phyloP scores from a whole-genome alignment of 2,888 invertebrate genomes.

The Ryuthela nishihirai region DNA sequence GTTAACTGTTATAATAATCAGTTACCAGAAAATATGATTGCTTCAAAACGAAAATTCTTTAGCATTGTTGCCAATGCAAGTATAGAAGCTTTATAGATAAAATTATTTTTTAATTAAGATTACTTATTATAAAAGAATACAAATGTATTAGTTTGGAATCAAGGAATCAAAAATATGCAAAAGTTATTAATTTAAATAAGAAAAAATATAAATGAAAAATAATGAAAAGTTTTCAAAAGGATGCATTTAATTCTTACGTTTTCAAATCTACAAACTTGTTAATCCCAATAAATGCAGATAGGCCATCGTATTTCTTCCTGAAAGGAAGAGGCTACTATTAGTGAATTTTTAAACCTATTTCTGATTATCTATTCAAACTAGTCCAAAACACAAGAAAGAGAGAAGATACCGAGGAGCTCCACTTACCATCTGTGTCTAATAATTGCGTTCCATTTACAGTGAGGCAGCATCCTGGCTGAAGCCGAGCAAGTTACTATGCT shows the following conservation, averaged over 20 bases:
- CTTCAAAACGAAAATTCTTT: no score
- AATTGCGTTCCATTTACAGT: background rate
- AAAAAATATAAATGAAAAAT: slow-evolving; percentile 30
- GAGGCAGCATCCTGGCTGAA: no score
- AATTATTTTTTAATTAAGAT: no score
- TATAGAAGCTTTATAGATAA: no score
- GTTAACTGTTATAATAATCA: no score
- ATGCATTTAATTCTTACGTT: slow-evolving; percentile 39
- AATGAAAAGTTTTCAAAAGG: slow-evolving; percentile 30
- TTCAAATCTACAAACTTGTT: slow-evolving; percentile 38
- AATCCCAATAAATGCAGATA: slow-evolving; percentile 36
- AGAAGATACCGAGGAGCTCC: slow-evolving; percentile 30
- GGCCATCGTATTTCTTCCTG: slow-evolving; percentile 38
- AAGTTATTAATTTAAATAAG: slow-evolving; percentile 3
- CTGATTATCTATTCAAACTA: slow-evolving; percentile 29
- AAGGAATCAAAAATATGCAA: no score
- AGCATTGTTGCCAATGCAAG: no score
- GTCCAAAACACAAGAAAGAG: slow-evolving; percentile 37
- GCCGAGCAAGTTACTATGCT: no score
- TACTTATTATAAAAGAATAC: no score
- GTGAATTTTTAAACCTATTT: slow-evolving; percentile 28
- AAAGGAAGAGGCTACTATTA: slow-evolving; percentile 39
- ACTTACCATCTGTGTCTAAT: slow-evolving; percentile 23
- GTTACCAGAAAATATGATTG: no score
- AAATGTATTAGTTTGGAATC: no score